Evolutionary conservation across 2,797 vertebrate species (phyloP).

Genomic region (Catamblyrhynchus diadema): DNA sequence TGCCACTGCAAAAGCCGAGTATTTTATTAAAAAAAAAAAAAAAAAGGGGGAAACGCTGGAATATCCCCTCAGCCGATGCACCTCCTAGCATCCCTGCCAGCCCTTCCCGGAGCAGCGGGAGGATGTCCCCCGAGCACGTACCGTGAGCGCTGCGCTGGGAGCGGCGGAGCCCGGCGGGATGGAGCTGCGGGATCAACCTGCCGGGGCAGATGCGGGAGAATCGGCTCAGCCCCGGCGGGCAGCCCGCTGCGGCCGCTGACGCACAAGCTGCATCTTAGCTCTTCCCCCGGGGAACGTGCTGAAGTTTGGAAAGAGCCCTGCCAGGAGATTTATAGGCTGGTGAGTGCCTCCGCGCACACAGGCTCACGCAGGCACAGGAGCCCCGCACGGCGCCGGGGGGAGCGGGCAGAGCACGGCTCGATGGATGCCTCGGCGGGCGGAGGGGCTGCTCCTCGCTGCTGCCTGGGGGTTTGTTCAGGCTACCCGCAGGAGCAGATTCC

Average conservation of each 20-base stretch:
- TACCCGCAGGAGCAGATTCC: accelerated
- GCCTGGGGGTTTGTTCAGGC: not conserved
- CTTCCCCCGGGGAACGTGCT: conserved; percentile 67
- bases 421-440: not conserved
- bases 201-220: conserved; percentile 61
- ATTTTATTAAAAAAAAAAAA: not conserved
- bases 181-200: conserved; percentile 68
- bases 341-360: not conserved
- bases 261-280: conserved; percentile 68
- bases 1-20: not conserved
- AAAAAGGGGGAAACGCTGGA: not conserved
- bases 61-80: not conserved
- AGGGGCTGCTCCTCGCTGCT: not conserved
- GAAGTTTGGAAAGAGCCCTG: conserved; percentile 54
- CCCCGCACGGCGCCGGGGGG: not conserved
- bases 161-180: conserved; percentile 15
- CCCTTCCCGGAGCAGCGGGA: not conserved
- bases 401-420: not conserved
- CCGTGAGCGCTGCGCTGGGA: conserved; percentile 73
- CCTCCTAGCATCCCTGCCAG: conserved; percentile 33
- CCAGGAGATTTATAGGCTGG: conserved; percentile 62
- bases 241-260: conserved; percentile 65
- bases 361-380: not conserved
- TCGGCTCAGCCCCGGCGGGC: conserved; percentile 55
- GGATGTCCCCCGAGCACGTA: conserved; percentile 56